Conservation (phyloP, 2,113 vertebrate species). For the Callipepla squamata region DNA sequence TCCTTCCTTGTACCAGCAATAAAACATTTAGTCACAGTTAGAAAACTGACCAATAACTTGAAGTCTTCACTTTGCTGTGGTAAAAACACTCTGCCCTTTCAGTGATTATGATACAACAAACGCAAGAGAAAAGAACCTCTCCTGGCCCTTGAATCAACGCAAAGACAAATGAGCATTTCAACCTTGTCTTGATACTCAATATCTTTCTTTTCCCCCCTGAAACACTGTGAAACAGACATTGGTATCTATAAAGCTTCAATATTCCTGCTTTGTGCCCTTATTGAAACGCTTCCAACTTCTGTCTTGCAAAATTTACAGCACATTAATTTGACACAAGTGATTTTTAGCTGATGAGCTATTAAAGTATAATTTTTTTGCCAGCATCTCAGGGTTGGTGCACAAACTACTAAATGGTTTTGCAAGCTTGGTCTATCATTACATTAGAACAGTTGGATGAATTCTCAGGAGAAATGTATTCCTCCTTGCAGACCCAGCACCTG, state of each 20-base stretch:
- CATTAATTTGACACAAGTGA: constrained; percentile 39
- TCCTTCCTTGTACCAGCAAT: neutral
- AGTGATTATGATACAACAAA: neutral
- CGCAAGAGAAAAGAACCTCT: neutral
- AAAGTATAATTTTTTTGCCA: constrained; percentile 1
- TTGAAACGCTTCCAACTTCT: constrained; percentile 14
- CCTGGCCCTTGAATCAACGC: neutral
- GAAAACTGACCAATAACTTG: neutral
- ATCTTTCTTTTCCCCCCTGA: neutral
- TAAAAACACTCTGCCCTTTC: neutral
- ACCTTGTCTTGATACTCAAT: neutral
- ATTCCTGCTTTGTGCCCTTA: neutral
- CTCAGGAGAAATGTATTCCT: constrained; percentile 15
- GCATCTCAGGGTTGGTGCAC: constrained; percentile 26
- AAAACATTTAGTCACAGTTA: neutral
- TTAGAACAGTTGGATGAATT: neutral
- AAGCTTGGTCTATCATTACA: neutral
- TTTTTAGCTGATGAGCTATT: constrained; percentile 56
- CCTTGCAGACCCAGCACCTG: constrained; percentile 22
- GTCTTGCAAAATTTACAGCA: constrained; percentile 39
- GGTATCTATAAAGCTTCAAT: neutral
- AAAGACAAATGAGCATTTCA: neutral
- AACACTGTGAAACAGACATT: neutral
- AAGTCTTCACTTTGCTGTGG: neutral
- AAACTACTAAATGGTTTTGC: constrained; percentile 1